Evolutionary conservation across 2,888 invertebrate species (phyloP).

Genomic region (Macrostomum cliftonense): DNA sequence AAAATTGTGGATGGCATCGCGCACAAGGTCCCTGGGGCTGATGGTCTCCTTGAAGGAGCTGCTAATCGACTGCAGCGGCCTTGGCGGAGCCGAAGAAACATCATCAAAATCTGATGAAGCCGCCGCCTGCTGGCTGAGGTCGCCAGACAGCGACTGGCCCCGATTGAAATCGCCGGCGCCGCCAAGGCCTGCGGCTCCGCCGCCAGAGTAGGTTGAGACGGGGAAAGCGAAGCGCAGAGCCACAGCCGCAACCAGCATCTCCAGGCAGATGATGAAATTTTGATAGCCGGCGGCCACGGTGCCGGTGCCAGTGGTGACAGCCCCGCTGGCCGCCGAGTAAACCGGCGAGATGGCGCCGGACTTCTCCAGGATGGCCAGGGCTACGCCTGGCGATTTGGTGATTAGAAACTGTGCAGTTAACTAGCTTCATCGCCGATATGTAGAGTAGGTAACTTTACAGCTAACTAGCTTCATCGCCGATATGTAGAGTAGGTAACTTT

Average conservation of each 20-base stretch:
- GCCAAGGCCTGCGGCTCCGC: no score
- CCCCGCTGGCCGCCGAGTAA: background rate
- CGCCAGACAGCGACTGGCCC: no score
- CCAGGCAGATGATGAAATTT: slow-evolving; percentile 95
- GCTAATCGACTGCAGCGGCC: slow-evolving; percentile 96
- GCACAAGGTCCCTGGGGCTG: slow-evolving; percentile 72
- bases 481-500: no score
- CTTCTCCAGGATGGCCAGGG: slow-evolving; percentile 85
- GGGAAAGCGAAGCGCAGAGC: slow-evolving; percentile 94
- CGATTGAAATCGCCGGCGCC: no score
- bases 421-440: no score
- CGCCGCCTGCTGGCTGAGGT: no score
- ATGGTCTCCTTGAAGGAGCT: slow-evolving; percentile 69
- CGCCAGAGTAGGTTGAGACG: no score
- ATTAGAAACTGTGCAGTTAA: no score
- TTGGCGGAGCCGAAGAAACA: slow-evolving; percentile 46
- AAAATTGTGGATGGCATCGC: slow-evolving; percentile 71
- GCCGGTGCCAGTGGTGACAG: slow-evolving; percentile 41
- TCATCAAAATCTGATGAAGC: background rate
- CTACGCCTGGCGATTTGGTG: slow-evolving; percentile 58
- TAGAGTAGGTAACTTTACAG: no score
- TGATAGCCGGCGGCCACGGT: slow-evolving; percentile 91
- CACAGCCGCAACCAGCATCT: slow-evolving; percentile 91
- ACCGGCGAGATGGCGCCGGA: slow-evolving; percentile 62
- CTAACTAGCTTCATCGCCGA: no score